Evolutionary conservation across 2,888 invertebrate genomes (phyloP), one percentile per base, ranked within the genome.

Genomic region (Orchestes rusci): DNA sequence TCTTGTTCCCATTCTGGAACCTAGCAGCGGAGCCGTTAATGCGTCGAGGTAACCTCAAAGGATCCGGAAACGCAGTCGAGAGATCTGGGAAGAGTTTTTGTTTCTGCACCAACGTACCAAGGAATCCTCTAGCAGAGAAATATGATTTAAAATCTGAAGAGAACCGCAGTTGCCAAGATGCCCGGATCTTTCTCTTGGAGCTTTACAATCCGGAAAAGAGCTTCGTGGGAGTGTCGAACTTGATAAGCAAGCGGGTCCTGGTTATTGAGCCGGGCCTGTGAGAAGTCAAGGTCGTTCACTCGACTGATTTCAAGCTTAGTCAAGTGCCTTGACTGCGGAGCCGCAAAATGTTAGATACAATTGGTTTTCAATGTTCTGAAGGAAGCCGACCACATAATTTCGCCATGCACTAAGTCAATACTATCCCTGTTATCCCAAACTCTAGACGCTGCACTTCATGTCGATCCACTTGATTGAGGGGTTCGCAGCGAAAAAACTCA

Each of bases 81-180:
- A 32, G 35, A 34, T 35, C 32, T 16, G 37, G 33, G 40, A 44
- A 39, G 43, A 36, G 43, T 41, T 36, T 40, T 33, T 37, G 68
- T 67, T 68, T 69, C 67, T 72, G 68, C 66, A 68, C 70, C 66
- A 72, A 70, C 69, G 69, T 66, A 58, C 67, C 68, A 64, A 67
- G 68, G 67, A 69, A 69, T 71, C 69, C 71, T 72, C 64, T 73
- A n/a, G n/a, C n/a, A n/a, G n/a, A n/a, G n/a, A n/a, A n/a, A n/a
- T n/a, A n/a, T n/a, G n/a, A n/a, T n/a, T 44, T 40, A 45, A 41
- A 43, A 72, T 62, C 66, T 63, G 62, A 64, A 70, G n/a, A n/a
- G n/a, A n/a, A n/a, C n/a, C n/a, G n/a, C n/a, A n/a, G 61, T 68
- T 68, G 65, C 66, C 62, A 67, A 66, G 66, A 69, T 67, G 69